phyloP scores from a whole-genome alignment of 1,140 invertebrate species.

The Dinoponera quadriceps region DNA sequence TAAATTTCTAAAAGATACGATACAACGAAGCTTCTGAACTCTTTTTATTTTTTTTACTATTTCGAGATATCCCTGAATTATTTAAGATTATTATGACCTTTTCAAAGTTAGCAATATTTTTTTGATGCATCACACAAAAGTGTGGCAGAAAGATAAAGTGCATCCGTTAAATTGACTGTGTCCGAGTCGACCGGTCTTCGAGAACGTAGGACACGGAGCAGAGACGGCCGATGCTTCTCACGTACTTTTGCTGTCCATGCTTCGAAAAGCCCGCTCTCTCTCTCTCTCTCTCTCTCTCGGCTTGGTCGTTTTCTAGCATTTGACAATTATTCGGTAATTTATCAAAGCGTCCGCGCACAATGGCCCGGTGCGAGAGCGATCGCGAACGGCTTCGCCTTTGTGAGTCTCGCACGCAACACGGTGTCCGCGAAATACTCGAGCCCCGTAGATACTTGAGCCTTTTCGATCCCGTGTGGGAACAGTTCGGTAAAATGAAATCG shows the following conservation, averaged over 20 bases:
- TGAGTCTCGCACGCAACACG: conserved; percentile 72
- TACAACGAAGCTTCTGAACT: too few relatives aligned
- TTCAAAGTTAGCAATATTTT: too few relatives aligned
- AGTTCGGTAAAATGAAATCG: not conserved
- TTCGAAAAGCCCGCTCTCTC: not conserved
- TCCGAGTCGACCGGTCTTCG: not conserved
- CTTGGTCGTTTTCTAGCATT: conserved; percentile 79
- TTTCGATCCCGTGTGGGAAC: not conserved
- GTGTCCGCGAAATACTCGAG: conserved; percentile 75
- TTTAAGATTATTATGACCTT: not conserved
- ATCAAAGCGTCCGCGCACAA: conserved; percentile 84
- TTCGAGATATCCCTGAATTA: not conserved
- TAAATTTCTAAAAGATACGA: too few relatives aligned
- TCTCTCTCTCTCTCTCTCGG: too few relatives aligned
- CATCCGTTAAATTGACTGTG: not conserved
- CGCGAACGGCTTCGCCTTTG: conserved; percentile 72
- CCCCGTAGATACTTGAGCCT: not conserved
- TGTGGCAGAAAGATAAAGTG: not conserved
- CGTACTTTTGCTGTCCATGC: not conserved
- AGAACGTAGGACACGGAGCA: conserved; percentile 11
- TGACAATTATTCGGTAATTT: conserved; percentile 87
- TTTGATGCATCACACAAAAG: too few relatives aligned
- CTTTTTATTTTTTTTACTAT: not conserved
- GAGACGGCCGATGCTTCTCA: not conserved
- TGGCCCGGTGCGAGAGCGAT: conserved; percentile 78